A percentile compares a stretch with the other conserved stretches of the same genome.
Evolutionary conservation across 2,113 vertebrate species (phyloP).

Genomic region (Anhinga rufa): DNA sequence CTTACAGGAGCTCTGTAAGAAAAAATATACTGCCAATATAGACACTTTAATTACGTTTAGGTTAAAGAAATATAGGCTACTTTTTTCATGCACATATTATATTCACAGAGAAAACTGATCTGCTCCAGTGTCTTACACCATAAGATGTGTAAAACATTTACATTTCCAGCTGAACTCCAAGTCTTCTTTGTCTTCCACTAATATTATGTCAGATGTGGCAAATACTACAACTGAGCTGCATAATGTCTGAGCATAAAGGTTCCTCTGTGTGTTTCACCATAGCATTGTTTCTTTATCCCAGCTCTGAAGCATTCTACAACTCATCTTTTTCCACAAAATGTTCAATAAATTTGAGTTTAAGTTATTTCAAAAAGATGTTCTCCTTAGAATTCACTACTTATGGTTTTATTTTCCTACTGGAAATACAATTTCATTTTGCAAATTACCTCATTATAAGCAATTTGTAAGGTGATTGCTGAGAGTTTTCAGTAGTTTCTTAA

Average conservation of each 20-base stretch:
- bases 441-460: conserved; percentile 41
- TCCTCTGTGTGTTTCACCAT: not conserved
- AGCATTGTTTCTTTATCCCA: not conserved
- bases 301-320: not conserved
- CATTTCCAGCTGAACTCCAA: not conserved
- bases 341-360: not conserved
- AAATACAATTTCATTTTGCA: conserved; percentile 12
- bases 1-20: not conserved
- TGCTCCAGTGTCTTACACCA: not conserved
- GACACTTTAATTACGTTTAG: not conserved
- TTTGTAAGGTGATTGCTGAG: conserved; percentile 27
- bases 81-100: not conserved
- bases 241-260: not conserved
- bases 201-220: not conserved
- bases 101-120: not conserved
- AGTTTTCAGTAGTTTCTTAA: conserved; percentile 28
- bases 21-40: not conserved
- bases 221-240: not conserved
- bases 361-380: not conserved
- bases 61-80: not conserved
- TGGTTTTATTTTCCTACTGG: conserved; percentile 16
- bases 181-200: not conserved
- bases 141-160: not conserved
- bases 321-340: not conserved
- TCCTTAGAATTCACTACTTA: not conserved